phyloP scores from a whole-genome alignment of 2,888 invertebrate species.

The Chrysodeixis includens region DNA sequence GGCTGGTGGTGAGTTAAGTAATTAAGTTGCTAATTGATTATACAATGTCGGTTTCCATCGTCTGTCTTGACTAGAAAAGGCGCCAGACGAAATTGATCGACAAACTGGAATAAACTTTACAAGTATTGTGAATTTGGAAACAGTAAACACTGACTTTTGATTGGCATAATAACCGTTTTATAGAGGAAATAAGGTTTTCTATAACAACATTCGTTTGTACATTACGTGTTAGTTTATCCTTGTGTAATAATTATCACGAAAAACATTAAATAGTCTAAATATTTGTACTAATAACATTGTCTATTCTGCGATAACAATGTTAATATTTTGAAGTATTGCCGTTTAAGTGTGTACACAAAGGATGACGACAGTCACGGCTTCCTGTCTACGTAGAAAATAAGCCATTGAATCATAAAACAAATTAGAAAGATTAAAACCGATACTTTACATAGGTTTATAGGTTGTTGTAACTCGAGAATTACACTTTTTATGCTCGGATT shows the following conservation, averaged over 20 bases:
- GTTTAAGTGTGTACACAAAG: constrained; percentile 7
- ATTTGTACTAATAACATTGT: constrained; percentile 6
- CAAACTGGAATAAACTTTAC: constrained; percentile 41
- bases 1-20: constrained; percentile 40
- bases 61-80: constrained; percentile 38
- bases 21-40: constrained; percentile 45
- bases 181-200: constrained; percentile 9
- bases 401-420: constrained; percentile 10
- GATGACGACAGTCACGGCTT: constrained; percentile 11
- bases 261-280: not conserved
- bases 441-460: constrained; percentile 24
- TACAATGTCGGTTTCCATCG: constrained; percentile 30
- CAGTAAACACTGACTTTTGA: constrained; percentile 28
- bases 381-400: not conserved
- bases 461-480: constrained; percentile 30
- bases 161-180: constrained; percentile 35
- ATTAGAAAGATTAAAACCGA: constrained; percentile 15
- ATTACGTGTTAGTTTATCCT: not conserved
- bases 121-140: constrained; percentile 37
- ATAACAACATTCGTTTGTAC: constrained; percentile 9
- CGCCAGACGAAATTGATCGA: constrained; percentile 41
- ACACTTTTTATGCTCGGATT: constrained; percentile 42
- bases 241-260: not conserved
- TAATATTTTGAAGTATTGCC: constrained; percentile 28
- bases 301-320: constrained; percentile 29